Evolutionary conservation across 2,888 invertebrate genomes (phyloP), one percentile per base, ranked within the genome.

Genomic region (Thymelicus acteon): DNA sequence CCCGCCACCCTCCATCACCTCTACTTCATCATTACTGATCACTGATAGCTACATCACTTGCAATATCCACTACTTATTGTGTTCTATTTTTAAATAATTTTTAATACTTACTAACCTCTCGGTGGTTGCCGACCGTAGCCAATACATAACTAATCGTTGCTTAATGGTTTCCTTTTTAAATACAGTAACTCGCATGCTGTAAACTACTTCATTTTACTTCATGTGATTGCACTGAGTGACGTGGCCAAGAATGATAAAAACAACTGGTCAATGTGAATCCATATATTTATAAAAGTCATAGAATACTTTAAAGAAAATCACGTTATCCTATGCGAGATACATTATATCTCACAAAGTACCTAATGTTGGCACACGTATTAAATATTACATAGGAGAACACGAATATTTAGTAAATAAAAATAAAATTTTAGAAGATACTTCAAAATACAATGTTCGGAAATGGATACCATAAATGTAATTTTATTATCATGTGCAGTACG

Each of bases 21-120:
- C 49, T 19, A 15, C 49, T 19, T n/a, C 54, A 24, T 24, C 24
- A 19, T 40, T 6, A 13, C 19, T 12, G 48, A 78, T 79, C 79
- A 79, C 80, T 92, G 40, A 44, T 44, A 10, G 10, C 12, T 44
- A 12, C 44, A 10, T 12, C 12, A 44, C 12, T 31, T 31, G 31
- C 31, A 31, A 31, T 90, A 85, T 87, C 89, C 86, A 72, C 60
- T 48, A 74, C 62, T 31, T 31, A 31, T 31, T 37, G 2, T 7
- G 44, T 6, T 40, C 13, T 39, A n/a, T 15, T 40, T 10, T 60
- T 44, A n/a, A 37, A n/a, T 52, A 39, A 39, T 10, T 44, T 60
- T 44, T 6, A 40, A 39, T 54, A 19, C 24, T 24, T 54, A 24
- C 54, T n/a, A 15, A 31, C 6, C 6, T 19, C 8, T 15, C 49